Percentiles rank a stretch among this genome's conserved stretches.
Conservation (phyloP, 1,140 invertebrate species). For the Anoplolepis gracilipes region DNA sequence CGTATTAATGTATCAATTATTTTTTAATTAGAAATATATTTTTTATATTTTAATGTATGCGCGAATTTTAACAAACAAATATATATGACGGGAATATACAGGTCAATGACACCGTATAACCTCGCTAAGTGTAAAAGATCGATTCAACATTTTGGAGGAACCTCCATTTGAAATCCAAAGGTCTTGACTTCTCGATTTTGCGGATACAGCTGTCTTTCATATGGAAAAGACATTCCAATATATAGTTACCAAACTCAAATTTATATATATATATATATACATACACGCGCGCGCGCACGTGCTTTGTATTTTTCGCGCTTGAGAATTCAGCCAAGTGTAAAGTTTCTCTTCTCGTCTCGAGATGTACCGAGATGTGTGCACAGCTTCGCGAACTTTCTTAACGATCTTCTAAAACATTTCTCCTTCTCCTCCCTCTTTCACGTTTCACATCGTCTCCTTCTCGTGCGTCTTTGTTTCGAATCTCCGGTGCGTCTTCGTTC, state of each 20-base stretch:
- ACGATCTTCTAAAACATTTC: constrained; percentile 54
- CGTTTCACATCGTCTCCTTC: neutral
- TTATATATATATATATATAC: neutral
- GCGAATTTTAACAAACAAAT: neutral
- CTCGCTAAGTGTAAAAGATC: neutral
- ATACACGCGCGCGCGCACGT: neutral
- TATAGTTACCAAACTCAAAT: constrained; percentile 52
- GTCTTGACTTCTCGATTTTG: constrained; percentile 55
- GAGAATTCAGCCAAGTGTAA: constrained; percentile 51
- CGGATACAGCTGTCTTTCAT: neutral
- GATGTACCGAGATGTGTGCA: constrained; percentile 46
- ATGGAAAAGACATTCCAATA: neutral
- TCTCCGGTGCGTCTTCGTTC: neutral
- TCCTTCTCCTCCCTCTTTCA: neutral
- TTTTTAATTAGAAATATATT: neutral
- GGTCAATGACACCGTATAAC: neutral
- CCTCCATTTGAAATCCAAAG: neutral
- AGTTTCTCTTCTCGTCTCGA: constrained; percentile 59
- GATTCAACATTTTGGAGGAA: neutral
- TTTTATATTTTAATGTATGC: neutral
- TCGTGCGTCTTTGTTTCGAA: constrained; percentile 7
- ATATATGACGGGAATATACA: neutral
- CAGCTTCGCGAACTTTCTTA: constrained; percentile 57
- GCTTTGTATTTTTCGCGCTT: constrained; percentile 19
- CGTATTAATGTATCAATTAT: neutral